Base-by-base conservation (phyloP, 2,888 invertebrate genomes). In the Zaprionus lineosus region DNA sequence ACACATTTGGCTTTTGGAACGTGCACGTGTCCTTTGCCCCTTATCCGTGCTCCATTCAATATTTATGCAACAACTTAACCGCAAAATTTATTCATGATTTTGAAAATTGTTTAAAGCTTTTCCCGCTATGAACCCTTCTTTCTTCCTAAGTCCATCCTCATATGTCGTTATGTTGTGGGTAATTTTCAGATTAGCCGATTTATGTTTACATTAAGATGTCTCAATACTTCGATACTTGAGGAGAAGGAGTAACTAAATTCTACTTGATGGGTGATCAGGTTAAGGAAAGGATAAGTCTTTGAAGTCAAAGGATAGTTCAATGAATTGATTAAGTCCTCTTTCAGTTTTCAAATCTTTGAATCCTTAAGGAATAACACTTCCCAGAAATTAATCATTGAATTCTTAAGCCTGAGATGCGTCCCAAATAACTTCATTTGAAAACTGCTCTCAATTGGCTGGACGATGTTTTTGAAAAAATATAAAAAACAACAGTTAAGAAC, bases 51-150 rank as follows among this genome's bases (percentile, higher is more conserved):
- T 61, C 48, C 46, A 47, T 52, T 31, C 62, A 74, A 86, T 84
- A 86, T 86, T 86, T 81, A 74, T 84, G 79, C 76, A 88, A 87
- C 84, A 87, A 84, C 85, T 84, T 88, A 83, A 84, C 81, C 88
- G 77, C 84, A 87, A 82, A 87, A 86, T 87, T 79, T 88, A 87
- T 88, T 88, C 88, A 88, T 87, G 84, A 86, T 81, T 75, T 77
- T 44, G 18, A 37, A 74, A 86, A 77, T 70, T 74, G 72, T 68
- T 84, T 61, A 72, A 74, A 77, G 83, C 70, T 58, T 60, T 61
- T 47, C 57, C 58, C 62, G 59, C 56, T 33, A 1, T 41, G 8
- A 72, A 74, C 69, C 74, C 71, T 58, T 70, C 68, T 51, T 39
- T 9, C 12, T 9, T 53, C 31, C 40, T 46, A 44, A 24, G 36